Base-by-base conservation (phyloP, 2,888 invertebrate species). In the Pasiphila rectangulata region DNA sequence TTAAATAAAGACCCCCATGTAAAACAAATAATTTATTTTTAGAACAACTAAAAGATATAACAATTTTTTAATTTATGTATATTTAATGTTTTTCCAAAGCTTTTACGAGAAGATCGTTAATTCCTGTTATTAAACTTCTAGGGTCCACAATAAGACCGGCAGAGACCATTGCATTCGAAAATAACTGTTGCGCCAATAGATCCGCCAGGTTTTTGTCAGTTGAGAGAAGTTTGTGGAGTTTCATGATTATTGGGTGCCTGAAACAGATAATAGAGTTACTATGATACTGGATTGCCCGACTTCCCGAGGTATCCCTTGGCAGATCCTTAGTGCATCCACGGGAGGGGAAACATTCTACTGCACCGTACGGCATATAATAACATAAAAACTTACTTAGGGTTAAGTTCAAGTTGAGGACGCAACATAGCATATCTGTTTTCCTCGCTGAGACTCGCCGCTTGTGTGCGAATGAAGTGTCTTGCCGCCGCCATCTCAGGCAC, bases 401-500 rank as follows among this genome's bases (percentile, higher is more conserved):
- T 99, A 40, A 99, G 93, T 85, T 99, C 98, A 34, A 99, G 88
- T 52, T 96, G 95, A 0, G 98, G 98, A 69, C 97, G 95, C 41
- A 98, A 83, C 47, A 98, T 79, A 0, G 95, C 94, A 70, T 93
- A 96, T 67, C 96, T 91, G 72, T 94, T 94, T 64, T 97, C 96
- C 64, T 98, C 96, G 0, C 93, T 92, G 43, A 96, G 77, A 63
- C 92, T 92, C 60, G 94, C 93, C 40, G 96, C 94, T 67, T 97
- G 96, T 0, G 97, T 97, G 42, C 96, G 92, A 42, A 98, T 93
- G 69, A 98, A 98, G 80, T 98, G 98, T 32, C 99, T 90, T 0
- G 98, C 98, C 1, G 97, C 95, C 0, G 96, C 98, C 97, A 98
- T 98, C 83, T 99, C 98, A 59, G 95, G 96, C 0, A 98, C 97